Evolutionary conservation across 2,113 vertebrate species (phyloP).

Genomic region (Oceanodroma tethys): DNA sequence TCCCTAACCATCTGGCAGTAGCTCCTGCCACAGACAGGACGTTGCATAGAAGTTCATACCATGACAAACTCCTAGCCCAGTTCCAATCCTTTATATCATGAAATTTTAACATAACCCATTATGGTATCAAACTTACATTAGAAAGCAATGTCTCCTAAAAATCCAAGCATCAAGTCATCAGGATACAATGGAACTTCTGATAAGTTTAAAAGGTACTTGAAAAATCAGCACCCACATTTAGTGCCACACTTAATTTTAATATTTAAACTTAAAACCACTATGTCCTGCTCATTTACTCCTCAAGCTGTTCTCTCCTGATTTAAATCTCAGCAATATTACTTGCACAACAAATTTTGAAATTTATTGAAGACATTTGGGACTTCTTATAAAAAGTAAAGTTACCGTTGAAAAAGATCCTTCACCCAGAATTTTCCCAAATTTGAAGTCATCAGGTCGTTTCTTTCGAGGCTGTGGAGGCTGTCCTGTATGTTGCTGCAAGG

Average conservation of each 20-base stretch:
- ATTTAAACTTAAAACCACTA: neutral
- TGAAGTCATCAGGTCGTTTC: constrained; percentile 96
- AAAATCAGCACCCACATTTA: neutral
- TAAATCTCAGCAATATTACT: neutral
- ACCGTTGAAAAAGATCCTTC: constrained; percentile 98
- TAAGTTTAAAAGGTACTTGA: neutral
- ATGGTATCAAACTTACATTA: neutral
- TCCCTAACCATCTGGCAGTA: neutral
- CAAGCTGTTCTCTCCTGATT: neutral
- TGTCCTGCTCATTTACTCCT: neutral
- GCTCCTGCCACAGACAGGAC: neutral
- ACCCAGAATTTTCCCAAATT: constrained; percentile 95
- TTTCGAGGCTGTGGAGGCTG: constrained; percentile 87
- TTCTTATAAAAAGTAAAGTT: neutral
- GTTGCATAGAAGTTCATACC: neutral
- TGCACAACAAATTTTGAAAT: neutral
- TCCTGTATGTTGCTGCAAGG: constrained; percentile 74
- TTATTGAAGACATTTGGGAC: neutral
- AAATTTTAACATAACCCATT: neutral
- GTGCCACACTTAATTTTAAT: neutral
- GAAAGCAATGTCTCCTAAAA: neutral
- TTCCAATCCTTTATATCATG: neutral
- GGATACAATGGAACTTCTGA: neutral
- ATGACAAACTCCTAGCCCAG: neutral
- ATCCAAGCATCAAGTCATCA: neutral